A percentile compares a stretch with the other conserved stretches of the same genome.
Conservation (phyloP, 2,113 vertebrate genomes). For the Cephalopholis sonnerati region DNA sequence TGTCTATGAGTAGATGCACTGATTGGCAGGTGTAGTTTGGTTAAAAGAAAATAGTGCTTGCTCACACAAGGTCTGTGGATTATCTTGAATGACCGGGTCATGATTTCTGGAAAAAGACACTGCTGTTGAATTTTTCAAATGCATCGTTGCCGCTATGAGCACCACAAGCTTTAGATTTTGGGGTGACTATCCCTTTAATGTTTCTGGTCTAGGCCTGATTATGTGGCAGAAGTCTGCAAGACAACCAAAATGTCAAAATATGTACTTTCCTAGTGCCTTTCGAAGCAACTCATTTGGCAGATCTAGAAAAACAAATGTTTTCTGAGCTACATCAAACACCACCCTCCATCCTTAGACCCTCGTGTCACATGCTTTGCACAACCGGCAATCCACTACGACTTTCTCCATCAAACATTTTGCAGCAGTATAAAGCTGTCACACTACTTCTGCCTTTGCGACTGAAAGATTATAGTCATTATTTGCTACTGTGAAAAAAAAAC, state of each 20-base stretch:
- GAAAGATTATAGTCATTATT: slow-evolving; percentile 38
- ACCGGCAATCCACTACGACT: background rate
- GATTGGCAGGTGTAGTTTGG: too few relatives aligned
- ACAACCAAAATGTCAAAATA: background rate
- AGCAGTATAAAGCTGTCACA: background rate
- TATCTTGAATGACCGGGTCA: too few relatives aligned
- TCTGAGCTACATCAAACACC: background rate
- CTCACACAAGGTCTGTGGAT: too few relatives aligned
- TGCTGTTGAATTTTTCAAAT: too few relatives aligned
- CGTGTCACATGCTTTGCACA: background rate
- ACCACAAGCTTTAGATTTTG: too few relatives aligned
- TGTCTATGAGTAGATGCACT: too few relatives aligned
- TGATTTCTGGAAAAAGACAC: too few relatives aligned
- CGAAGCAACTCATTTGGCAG: background rate
- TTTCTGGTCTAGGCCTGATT: background rate
- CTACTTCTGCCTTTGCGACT: background rate
- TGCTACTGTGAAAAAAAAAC: background rate
- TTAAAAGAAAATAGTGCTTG: too few relatives aligned
- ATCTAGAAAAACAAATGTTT: background rate
- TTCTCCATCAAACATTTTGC: slow-evolving; percentile 2
- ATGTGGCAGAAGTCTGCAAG: background rate
- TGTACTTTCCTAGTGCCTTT: background rate
- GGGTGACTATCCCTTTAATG: too few relatives aligned
- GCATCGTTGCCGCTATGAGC: too few relatives aligned
- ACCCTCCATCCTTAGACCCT: background rate